Conservation (phyloP, 2,797 vertebrate species). For the Neosalanx taihuensis region DNA sequence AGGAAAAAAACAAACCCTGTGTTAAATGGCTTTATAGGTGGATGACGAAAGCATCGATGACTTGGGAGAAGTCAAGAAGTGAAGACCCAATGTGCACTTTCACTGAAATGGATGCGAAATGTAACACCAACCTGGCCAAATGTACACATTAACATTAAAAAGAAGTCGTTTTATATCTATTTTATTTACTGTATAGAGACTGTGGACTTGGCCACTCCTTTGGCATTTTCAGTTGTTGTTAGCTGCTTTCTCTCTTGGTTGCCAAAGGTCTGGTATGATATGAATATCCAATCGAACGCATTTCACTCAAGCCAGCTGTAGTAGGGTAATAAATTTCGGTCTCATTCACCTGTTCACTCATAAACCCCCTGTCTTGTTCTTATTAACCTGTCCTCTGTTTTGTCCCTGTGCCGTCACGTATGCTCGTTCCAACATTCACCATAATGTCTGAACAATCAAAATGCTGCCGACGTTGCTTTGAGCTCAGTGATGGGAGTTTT, state of each 20-base stretch:
- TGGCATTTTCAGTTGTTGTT: slow-evolving; percentile 66
- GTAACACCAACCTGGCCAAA: slow-evolving; percentile 76
- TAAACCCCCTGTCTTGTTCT: slow-evolving; percentile 27
- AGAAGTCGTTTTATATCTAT: slow-evolving; percentile 82
- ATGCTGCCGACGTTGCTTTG: not conserved
- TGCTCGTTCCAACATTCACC: not conserved
- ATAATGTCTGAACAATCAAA: slow-evolving; percentile 9
- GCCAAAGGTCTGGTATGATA: slow-evolving; percentile 87
- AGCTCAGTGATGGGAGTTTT: not conserved
- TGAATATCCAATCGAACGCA: slow-evolving; percentile 78
- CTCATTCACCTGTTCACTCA: slow-evolving; percentile 57
- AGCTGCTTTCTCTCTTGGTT: slow-evolving; percentile 85
- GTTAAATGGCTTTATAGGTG: slow-evolving; percentile 71
- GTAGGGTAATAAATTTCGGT: slow-evolving; percentile 89
- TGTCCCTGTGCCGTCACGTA: slow-evolving; percentile 12
- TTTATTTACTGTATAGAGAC: slow-evolving; percentile 86
- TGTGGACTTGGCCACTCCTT: slow-evolving; percentile 72
- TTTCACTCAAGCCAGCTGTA: slow-evolving; percentile 81
- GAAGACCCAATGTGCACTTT: slow-evolving; percentile 81
- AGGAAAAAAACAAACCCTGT: not conserved
- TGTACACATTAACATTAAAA: slow-evolving; percentile 69
- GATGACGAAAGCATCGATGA: slow-evolving; percentile 98
- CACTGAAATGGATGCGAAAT: slow-evolving; percentile 71
- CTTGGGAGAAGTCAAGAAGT: slow-evolving; percentile 99
- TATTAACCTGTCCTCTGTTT: not conserved